Conservation (phyloP, 1,140 invertebrate species). For the Drosophila kurseongensis region DNA sequence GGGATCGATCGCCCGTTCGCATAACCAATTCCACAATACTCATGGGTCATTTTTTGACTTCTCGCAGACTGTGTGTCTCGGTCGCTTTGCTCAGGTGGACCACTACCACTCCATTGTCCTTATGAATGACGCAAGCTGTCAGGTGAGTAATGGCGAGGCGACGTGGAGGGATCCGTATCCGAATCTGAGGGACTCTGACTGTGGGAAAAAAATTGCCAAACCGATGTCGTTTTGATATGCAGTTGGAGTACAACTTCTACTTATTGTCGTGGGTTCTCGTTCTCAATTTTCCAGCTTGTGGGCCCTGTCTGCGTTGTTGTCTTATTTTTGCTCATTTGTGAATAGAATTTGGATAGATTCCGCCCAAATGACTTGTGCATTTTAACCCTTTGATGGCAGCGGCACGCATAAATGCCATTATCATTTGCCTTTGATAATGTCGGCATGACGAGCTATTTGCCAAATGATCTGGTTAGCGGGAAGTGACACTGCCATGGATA, state of each 20-base stretch:
- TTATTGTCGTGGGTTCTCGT: not conserved
- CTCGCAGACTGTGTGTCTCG: conserved; percentile 62
- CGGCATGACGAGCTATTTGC: conserved; percentile 62
- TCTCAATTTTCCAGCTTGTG: not conserved
- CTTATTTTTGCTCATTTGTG: conserved; percentile 38
- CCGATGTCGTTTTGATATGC: conserved; percentile 9
- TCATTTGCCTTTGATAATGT: conserved; percentile 47
- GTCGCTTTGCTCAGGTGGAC: conserved; percentile 52
- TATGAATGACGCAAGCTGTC: conserved; percentile 77
- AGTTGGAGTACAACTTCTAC: conserved; percentile 1
- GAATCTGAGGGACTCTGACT: conserved; percentile 46
- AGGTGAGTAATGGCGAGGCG: conserved; percentile 65
- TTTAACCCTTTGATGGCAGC: conserved; percentile 59
- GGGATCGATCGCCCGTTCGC: conserved; percentile 44
- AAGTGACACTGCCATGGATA: conserved; percentile 32
- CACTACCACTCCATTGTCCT: conserved; percentile 60
- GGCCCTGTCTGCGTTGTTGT: conserved; percentile 1
- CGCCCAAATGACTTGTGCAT: conserved; percentile 65
- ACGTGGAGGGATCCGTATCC: conserved; percentile 37
- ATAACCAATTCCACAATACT: conserved; percentile 63
- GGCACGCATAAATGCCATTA: conserved; percentile 27
- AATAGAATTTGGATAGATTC: conserved; percentile 57
- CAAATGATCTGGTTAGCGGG: conserved; percentile 57
- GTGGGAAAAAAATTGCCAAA: conserved; percentile 60
- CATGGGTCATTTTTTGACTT: conserved; percentile 16